phyloP scores from a whole-genome alignment of 2,888 invertebrate genomes.

The Lottia scabra region DNA sequence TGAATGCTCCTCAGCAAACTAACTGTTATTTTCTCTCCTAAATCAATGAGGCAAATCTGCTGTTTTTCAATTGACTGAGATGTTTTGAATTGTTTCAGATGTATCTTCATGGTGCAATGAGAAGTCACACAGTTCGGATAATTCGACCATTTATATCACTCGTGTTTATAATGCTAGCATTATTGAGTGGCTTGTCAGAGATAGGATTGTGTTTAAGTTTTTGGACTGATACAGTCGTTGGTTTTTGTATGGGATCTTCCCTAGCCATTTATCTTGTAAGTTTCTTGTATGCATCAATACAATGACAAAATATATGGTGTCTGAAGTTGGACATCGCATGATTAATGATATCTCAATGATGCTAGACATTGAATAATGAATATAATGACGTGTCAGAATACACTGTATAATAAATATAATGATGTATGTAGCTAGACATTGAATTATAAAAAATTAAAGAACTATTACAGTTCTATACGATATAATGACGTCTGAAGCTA shows the following conservation, averaged over 20 bases:
- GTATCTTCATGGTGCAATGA: conserved; percentile 70
- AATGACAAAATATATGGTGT: no score
- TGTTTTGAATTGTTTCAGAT: conserved; percentile 53
- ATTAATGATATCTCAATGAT: no score
- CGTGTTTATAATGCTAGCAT: conserved; percentile 67
- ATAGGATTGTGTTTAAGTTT: conserved; percentile 68
- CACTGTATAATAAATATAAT: no score
- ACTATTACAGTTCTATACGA: no score
- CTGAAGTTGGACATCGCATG: no score
- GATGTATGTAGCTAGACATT: no score
- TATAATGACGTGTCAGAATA: no score
- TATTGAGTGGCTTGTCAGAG: conserved; percentile 69
- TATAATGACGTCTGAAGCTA: no score
- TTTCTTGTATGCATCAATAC: not conserved
- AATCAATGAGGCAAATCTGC: no score
- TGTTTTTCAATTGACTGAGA: no score
- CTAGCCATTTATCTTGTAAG: conserved; percentile 69
- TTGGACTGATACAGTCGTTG: conserved; percentile 70
- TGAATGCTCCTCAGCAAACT: not conserved
- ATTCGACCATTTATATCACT: conserved; percentile 70
- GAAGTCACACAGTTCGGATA: conserved; percentile 68
- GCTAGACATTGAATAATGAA: no score
- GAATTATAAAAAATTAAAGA: no score
- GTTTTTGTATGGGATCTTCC: conserved; percentile 67
- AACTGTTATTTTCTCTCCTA: not conserved